phyloP scores from a whole-genome alignment of 2,797 vertebrate genomes.

The Paratrypauchen microcephalus region DNA sequence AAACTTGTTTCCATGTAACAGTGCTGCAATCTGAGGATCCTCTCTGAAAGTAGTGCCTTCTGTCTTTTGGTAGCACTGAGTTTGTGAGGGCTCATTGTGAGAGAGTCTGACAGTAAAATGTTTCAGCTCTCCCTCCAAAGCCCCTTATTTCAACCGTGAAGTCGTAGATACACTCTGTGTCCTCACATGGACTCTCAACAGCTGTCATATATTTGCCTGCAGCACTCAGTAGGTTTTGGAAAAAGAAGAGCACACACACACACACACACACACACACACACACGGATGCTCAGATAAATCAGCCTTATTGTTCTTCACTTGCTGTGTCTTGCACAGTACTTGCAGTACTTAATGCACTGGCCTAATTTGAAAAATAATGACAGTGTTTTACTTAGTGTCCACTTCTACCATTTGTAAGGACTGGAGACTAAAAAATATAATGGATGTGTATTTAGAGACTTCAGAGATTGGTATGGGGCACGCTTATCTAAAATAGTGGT shows the following conservation, averaged over 20 bases:
- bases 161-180: slow-evolving; percentile 14
- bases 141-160: slow-evolving; percentile 31
- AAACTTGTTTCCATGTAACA: slow-evolving; percentile 17
- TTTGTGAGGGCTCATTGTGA: slow-evolving; percentile 21
- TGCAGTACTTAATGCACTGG: background rate
- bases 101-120: slow-evolving; percentile 21
- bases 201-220: slow-evolving; percentile 35
- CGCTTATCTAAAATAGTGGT: no score
- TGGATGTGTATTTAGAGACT: background rate
- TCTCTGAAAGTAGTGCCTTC: slow-evolving; percentile 14
- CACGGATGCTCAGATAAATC: slow-evolving; percentile 8
- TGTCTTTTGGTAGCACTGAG: slow-evolving; percentile 25
- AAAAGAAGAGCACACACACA: slow-evolving; percentile 14
- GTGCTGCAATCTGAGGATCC: slow-evolving; percentile 3
- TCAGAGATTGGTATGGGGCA: no score
- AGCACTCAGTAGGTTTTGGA: slow-evolving; percentile 13
- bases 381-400: background rate
- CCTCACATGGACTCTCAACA: slow-evolving; percentile 31
- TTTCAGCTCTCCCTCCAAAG: slow-evolving; percentile 1
- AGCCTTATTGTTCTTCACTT: slow-evolving; percentile 13
- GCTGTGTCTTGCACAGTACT: background rate
- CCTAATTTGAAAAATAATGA: background rate
- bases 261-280: slow-evolving; percentile 9
- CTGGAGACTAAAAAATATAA: background rate
- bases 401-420: background rate